Evolutionary conservation across 2,113 vertebrate species (phyloP).

Genomic region (Myotis lucifugus): DNA sequence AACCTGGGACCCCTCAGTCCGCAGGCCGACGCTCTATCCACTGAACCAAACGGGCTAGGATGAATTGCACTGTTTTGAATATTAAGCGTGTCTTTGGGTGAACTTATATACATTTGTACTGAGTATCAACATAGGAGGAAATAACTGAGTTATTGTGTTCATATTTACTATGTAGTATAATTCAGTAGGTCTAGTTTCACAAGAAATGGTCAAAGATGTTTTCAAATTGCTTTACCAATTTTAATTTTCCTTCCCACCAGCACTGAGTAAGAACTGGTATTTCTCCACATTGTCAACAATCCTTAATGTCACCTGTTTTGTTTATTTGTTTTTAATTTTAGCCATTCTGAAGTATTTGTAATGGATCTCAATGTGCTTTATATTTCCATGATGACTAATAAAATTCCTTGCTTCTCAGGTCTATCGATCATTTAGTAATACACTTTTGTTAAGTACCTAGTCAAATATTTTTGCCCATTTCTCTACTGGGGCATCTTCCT

Average conservation of each 20-base stretch:
- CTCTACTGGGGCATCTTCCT: neutral
- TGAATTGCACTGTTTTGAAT: too few species aligned
- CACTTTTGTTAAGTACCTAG: neutral
- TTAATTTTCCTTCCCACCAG: neutral
- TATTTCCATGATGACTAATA: neutral
- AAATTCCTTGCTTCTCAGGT: neutral
- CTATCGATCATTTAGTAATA: neutral
- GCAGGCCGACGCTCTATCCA: too few species aligned
- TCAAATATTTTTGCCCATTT: neutral
- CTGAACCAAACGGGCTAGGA: too few species aligned
- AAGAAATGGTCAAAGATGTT: neutral
- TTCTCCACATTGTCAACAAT: neutral
- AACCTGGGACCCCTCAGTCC: too few species aligned
- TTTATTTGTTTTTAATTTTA: neutral
- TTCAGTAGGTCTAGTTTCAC: neutral
- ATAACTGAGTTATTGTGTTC: neutral
- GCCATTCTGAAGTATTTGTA: neutral
- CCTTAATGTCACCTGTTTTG: neutral
- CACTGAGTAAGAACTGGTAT: neutral
- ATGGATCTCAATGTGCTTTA: neutral
- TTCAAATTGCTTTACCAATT: slow-evolving; percentile 10
- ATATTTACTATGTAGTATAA: neutral
- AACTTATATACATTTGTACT: too few species aligned
- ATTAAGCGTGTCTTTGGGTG: too few species aligned
- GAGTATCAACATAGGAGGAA: neutral